Conservation (phyloP, 2,888 invertebrate species). For the Cosmopolites sordidus region DNA sequence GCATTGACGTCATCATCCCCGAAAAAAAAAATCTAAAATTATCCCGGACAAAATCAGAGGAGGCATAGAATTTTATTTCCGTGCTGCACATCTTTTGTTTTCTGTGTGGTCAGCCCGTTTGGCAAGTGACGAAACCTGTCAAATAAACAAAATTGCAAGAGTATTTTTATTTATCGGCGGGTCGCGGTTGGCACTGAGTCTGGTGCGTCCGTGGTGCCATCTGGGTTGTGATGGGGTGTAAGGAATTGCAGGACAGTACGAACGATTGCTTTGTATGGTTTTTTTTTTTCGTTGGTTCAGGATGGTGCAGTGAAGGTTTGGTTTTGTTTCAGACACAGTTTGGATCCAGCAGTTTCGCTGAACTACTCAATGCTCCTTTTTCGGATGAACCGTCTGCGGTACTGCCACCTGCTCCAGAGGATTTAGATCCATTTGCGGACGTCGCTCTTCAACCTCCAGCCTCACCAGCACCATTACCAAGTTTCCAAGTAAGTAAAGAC, state of each 20-base stretch:
- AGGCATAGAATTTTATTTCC: background rate
- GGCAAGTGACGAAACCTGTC: background rate
- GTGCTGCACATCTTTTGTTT: background rate
- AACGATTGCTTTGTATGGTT: too few relatives aligned
- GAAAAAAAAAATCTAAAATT: background rate
- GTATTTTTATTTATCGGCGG: background rate
- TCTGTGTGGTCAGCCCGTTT: background rate
- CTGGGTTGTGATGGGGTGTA: background rate
- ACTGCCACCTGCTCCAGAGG: conserved; percentile 54
- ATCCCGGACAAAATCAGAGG: background rate
- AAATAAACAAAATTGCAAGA: background rate
- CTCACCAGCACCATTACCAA: conserved; percentile 63
- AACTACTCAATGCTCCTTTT: conserved; percentile 70
- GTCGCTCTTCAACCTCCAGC: conserved; percentile 51
- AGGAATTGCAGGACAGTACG: background rate
- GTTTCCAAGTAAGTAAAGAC: conserved; percentile 62
- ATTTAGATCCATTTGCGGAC: conserved; percentile 71
- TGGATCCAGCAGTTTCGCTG: conserved; percentile 73
- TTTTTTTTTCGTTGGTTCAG: too few relatives aligned
- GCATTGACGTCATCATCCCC: conserved; percentile 5
- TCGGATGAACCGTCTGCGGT: conserved; percentile 68
- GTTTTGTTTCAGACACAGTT: conserved; percentile 61
- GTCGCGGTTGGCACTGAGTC: background rate
- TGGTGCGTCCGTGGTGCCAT: background rate
- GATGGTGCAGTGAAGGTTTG: too few relatives aligned